phyloP scores from a whole-genome alignment of 2,113 vertebrate species.

The Pardalotus punctatus region DNA sequence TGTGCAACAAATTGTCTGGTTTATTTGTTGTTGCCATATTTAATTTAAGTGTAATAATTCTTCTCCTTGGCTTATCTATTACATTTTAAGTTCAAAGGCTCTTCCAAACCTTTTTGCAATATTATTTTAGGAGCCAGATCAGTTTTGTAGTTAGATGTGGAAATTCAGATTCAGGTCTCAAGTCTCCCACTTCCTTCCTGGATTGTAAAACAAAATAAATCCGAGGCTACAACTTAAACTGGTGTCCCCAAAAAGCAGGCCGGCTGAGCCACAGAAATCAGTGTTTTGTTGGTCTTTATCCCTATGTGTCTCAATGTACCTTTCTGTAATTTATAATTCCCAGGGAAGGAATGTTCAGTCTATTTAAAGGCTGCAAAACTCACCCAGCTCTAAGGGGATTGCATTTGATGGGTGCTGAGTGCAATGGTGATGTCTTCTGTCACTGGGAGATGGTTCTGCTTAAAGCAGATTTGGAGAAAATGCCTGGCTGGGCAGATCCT shows the following conservation, averaged over 20 bases:
- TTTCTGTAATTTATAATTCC: not conserved
- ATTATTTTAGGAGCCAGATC: not conserved
- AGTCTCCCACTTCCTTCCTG: not conserved
- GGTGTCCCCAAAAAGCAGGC: not conserved
- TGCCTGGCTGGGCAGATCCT: not conserved
- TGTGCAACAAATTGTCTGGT: constrained; percentile 22
- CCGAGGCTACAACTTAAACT: not conserved
- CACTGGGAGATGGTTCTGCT: not conserved
- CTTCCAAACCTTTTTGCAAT: not conserved
- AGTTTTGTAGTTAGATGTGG: not conserved
- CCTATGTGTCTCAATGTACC: not conserved
- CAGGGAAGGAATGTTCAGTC: not conserved
- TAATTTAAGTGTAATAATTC: constrained; percentile 47
- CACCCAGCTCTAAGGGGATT: not conserved
- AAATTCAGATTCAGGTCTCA: not conserved
- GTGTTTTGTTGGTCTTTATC: not conserved
- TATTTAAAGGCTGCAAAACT: not conserved
- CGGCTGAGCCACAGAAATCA: not conserved
- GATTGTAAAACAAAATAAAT: not conserved
- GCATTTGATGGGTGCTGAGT: not conserved
- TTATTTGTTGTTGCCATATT: constrained; percentile 55
- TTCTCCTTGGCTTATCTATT: constrained; percentile 22
- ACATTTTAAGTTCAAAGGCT: not conserved
- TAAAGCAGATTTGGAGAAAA: not conserved
- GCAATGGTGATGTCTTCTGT: not conserved